These are phyloP conservation scores for Hemibagrus wyckioides DNA, from an alignment of 2,113 vertebrate species.

Conservation along the genomic window DNA sequence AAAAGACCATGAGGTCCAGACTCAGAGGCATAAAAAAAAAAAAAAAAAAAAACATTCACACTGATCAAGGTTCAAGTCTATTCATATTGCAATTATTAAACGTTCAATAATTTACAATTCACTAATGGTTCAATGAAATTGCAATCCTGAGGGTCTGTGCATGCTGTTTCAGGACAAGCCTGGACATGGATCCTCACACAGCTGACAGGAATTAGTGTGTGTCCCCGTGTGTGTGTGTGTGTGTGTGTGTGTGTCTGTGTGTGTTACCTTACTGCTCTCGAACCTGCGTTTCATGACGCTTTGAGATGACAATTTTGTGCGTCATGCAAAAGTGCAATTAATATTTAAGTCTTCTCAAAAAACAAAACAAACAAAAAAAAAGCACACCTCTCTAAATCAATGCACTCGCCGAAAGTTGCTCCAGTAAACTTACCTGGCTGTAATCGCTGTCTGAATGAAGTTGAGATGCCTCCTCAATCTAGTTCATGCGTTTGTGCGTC, in stretches of 20 bases:
- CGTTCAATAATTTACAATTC: too few relatives aligned
- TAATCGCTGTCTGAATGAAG: too few relatives aligned
- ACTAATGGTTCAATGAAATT: neutral
- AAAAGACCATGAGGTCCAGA: neutral
- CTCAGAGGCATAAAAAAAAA: neutral
- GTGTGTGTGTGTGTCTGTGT: neutral
- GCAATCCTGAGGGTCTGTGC: neutral
- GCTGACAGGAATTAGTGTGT: neutral
- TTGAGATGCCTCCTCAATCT: neutral
- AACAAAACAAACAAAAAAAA: too few relatives aligned
- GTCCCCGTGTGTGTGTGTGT: too few relatives aligned
- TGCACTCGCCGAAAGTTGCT: neutral
- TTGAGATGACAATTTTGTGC: too few relatives aligned
- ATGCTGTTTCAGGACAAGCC: conserved; percentile 29
- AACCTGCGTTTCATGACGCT: neutral
- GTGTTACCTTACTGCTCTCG: neutral
- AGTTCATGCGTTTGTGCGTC: too few relatives aligned
- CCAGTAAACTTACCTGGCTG: neutral
- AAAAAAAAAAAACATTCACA: neutral
- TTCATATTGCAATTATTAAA: neutral
- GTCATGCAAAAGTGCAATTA: too few relatives aligned
- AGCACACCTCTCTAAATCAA: neutral
- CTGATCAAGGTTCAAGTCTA: neutral
- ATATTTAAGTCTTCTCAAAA: too few relatives aligned
- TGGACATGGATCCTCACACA: conserved; percentile 27